These are phyloP conservation scores for Eretmocerus hayati DNA, from an alignment of 2,888 invertebrate genomes.

Conservation along the genomic window DNA sequence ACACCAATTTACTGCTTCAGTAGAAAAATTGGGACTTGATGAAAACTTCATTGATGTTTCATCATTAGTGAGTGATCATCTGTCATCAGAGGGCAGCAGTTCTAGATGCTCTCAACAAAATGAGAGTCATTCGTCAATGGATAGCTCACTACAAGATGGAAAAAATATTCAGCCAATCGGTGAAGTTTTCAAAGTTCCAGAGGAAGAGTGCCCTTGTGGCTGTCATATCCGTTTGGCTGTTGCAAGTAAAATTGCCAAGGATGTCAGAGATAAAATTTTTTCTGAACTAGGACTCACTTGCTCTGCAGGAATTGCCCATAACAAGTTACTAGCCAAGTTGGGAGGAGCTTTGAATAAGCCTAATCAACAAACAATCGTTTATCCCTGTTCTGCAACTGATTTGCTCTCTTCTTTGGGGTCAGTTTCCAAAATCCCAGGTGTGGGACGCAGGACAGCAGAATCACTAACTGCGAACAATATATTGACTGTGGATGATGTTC, in stretches of 20 bases:
- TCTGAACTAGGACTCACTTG: slow-evolving; percentile 67
- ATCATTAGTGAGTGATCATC: slow-evolving; percentile 51
- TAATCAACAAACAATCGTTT: slow-evolving; percentile 73
- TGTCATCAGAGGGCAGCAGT: slow-evolving; percentile 13
- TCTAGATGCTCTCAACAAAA: slow-evolving; percentile 15
- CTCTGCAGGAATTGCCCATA: slow-evolving; percentile 78
- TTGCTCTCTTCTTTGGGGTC: slow-evolving; percentile 61
- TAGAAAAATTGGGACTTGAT: slow-evolving; percentile 78
- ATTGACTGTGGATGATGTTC: slow-evolving; percentile 60
- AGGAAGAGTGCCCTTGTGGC: slow-evolving; percentile 64
- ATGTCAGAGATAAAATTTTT: slow-evolving; percentile 64
- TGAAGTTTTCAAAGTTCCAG: slow-evolving; percentile 53
- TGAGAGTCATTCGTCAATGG: slow-evolving; percentile 3
- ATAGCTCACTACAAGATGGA: background rate
- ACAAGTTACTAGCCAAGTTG: slow-evolving; percentile 76
- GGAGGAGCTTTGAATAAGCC: slow-evolving; percentile 69
- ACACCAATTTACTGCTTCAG: slow-evolving; percentile 63
- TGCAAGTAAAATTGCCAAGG: slow-evolving; percentile 68
- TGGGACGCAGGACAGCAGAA: slow-evolving; percentile 65
- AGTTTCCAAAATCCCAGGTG: slow-evolving; percentile 64
- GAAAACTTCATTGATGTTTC: slow-evolving; percentile 81
- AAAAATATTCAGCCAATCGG: slow-evolving; percentile 45
- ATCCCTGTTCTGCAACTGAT: slow-evolving; percentile 59
- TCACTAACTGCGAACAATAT: slow-evolving; percentile 51
- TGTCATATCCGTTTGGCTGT: slow-evolving; percentile 62